A percentile compares a stretch with the other conserved stretches of the same genome.
Evolutionary conservation across 2,113 vertebrate genomes (phyloP).

Genomic region (Proterorhinus semilunaris): DNA sequence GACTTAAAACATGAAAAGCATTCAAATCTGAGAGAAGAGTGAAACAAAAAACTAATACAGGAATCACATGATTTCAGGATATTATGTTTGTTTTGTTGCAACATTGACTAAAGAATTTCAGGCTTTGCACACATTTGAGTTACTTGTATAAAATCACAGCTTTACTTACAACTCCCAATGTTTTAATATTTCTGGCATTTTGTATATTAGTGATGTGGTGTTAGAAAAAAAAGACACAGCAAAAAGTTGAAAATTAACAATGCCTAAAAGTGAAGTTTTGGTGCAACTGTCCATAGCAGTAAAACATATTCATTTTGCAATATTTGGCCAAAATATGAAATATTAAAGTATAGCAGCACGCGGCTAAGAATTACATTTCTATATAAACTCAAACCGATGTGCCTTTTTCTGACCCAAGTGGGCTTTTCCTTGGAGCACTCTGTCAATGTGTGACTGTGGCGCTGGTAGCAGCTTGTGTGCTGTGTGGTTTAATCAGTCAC

Average conservation of each 20-base stretch:
- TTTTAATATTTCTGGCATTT: no score
- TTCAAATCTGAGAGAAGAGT: neutral
- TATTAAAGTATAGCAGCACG: neutral
- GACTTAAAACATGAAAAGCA: neutral
- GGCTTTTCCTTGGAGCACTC: neutral
- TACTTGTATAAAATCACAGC: no score
- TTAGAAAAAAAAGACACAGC: no score
- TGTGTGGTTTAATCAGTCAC: conserved; percentile 38
- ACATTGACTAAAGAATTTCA: no score
- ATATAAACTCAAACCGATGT: neutral
- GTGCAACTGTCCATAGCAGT: neutral
- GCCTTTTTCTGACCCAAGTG: conserved; percentile 14
- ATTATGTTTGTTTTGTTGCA: no score
- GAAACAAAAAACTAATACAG: neutral
- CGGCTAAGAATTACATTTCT: conserved; percentile 1
- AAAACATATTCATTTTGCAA: neutral
- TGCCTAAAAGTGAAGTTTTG: no score
- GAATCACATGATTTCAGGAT: neutral
- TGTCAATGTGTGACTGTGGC: conserved; percentile 18
- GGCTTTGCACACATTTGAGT: no score
- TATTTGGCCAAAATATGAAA: neutral
- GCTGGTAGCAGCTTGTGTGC: conserved; percentile 14
- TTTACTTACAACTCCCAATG: no score
- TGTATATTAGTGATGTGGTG: no score
- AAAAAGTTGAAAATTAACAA: no score